These are phyloP conservation scores for Nannoperca australis DNA, from an alignment of 2,797 vertebrate species.

Conservation along the genomic window DNA sequence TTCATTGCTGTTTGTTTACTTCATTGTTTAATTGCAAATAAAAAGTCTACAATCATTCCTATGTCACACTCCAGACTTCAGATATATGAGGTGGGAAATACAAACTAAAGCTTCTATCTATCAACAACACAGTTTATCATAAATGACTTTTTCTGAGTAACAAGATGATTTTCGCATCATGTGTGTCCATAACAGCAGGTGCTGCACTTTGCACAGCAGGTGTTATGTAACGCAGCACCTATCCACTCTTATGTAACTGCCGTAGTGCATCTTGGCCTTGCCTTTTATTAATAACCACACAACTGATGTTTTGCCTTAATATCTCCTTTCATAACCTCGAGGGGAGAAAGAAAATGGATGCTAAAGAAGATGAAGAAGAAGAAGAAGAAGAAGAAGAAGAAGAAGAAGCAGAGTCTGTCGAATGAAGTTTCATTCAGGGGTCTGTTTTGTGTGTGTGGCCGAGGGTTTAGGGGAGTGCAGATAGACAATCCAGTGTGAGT, in stretches of 20 bases:
- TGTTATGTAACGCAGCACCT: constrained; percentile 68
- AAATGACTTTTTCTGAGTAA: constrained; percentile 20
- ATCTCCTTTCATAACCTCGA: constrained; percentile 46
- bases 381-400: not conserved
- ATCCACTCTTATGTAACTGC: constrained; percentile 69
- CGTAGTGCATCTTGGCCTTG: constrained; percentile 19
- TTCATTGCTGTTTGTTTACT: too few species aligned
- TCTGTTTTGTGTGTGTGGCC: constrained; percentile 22
- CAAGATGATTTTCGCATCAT: constrained; percentile 15
- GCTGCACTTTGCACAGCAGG: constrained; percentile 49
- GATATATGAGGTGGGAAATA: not conserved
- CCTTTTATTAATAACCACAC: constrained; percentile 49
- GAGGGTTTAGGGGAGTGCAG: constrained; percentile 45
- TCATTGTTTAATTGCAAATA: too few species aligned
- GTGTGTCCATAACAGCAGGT: constrained; percentile 53
- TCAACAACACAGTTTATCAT: constrained; percentile 1
- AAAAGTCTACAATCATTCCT: not conserved
- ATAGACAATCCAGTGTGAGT: constrained; percentile 24
- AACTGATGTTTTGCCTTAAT: not conserved
- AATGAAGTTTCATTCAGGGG: constrained; percentile 43
- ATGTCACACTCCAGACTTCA: not conserved
- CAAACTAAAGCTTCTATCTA: not conserved
- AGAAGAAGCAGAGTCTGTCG: constrained; percentile 20
- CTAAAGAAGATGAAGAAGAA: not conserved
- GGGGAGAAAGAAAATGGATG: not conserved